A percentile compares a stretch with the other conserved stretches of the same genome.
These are phyloP conservation scores for Leucoraja ocellata DNA, from an alignment of 2,797 vertebrate genomes.

Conservation along the genomic window DNA sequence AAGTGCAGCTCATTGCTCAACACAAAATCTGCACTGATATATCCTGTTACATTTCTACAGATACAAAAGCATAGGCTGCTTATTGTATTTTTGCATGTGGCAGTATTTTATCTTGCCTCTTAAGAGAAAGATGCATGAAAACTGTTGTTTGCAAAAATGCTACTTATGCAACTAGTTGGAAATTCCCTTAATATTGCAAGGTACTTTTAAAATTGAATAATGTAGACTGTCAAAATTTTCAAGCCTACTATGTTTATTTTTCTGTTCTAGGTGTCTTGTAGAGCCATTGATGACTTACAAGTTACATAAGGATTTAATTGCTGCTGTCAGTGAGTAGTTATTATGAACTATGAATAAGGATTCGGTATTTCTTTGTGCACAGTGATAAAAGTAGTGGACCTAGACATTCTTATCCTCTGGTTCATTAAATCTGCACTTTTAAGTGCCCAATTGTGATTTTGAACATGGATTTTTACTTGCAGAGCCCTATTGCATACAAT, in stretches of 20 bases:
- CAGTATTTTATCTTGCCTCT: background rate
- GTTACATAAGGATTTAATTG: slow-evolving; percentile 89
- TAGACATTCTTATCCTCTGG: too few relatives aligned
- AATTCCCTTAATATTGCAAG: background rate
- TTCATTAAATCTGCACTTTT: too few relatives aligned
- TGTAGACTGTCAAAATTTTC: background rate
- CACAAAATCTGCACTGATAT: background rate
- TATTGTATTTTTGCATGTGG: background rate
- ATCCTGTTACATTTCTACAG: background rate
- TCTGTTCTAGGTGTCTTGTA: slow-evolving; percentile 72
- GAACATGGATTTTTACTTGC: too few relatives aligned
- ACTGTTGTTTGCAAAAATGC: background rate
- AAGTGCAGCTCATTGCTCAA: too few relatives aligned
- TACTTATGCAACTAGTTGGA: background rate
- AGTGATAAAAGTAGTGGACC: background rate
- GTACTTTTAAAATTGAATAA: background rate
- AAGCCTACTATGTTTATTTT: slow-evolving; percentile 14
- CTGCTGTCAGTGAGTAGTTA: slow-evolving; percentile 87
- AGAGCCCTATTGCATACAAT: too few relatives aligned
- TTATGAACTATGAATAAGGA: background rate
- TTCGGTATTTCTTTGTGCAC: background rate
- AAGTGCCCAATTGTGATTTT: too few relatives aligned
- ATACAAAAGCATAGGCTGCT: background rate
- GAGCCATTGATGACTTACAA: slow-evolving; percentile 93
- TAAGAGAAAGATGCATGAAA: background rate